A percentile compares a stretch with the other conserved stretches of the same genome.
Evolutionary conservation across 2,888 invertebrate species (phyloP).

Genomic region (Standfussiana lucernea): DNA sequence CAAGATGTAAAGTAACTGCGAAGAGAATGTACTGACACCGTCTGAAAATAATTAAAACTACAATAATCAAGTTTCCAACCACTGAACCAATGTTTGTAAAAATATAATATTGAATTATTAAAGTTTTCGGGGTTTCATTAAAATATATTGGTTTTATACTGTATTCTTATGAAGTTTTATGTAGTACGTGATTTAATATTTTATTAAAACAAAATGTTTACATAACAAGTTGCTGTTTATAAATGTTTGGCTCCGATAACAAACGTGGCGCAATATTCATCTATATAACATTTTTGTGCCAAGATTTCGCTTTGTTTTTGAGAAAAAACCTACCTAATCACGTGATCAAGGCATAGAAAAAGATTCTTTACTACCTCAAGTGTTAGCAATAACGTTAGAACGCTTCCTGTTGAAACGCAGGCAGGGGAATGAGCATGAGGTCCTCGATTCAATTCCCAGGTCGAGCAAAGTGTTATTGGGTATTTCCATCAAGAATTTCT

Average conservation of each 20-base stretch:
- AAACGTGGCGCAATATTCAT: conserved; percentile 31
- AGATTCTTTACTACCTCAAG: no score
- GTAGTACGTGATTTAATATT: conserved; percentile 1
- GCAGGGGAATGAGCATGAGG: no score
- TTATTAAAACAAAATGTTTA: conserved; percentile 39
- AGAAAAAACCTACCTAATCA: no score
- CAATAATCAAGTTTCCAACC: not conserved
- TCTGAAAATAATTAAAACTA: not conserved
- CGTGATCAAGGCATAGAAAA: no score
- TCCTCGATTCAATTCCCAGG: not conserved
- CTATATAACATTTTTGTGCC: conserved; percentile 7
- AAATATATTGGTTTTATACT: conserved; percentile 17
- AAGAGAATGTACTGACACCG: not conserved
- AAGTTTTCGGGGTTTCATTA: conserved; percentile 2
- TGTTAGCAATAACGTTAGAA: no score
- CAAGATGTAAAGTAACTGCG: not conserved
- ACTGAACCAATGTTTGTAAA: not conserved
- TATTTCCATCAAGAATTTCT: not conserved
- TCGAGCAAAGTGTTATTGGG: not conserved
- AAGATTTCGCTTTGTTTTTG: not conserved
- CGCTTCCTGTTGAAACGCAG: no score
- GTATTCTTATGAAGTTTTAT: conserved; percentile 7
- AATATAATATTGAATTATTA: conserved; percentile 3
- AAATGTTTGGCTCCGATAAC: conserved; percentile 28
- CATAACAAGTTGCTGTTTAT: conserved; percentile 24